Percentiles rank a stretch among this genome's conserved stretches.
Evolutionary conservation across 1,140 invertebrate species (phyloP).

Genomic region (Cydia splendana): DNA sequence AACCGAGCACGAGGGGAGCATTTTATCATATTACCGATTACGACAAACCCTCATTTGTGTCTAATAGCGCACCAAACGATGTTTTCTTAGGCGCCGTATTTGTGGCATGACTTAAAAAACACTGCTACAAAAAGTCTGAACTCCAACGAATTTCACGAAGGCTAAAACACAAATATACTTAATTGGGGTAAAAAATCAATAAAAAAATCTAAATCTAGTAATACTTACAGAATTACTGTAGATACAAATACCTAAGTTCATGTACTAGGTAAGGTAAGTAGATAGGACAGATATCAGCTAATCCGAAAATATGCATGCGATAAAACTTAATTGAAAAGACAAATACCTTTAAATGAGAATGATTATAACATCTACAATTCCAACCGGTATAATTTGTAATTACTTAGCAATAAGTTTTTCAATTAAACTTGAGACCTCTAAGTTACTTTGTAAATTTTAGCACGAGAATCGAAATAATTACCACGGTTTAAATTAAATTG

Average conservation of each 20-base stretch:
- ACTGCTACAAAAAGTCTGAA: background rate
- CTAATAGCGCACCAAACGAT: slow-evolving; percentile 43
- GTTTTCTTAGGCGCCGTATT: background rate
- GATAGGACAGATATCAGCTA: no score
- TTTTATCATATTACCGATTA: slow-evolving; percentile 59
- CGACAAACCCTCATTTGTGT: slow-evolving; percentile 39
- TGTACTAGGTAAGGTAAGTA: no score
- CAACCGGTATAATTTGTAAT: slow-evolving; percentile 7
- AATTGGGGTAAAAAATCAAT: no score
- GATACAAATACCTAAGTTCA: no score
- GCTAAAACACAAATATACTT: no score
- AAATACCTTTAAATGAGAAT: no score
- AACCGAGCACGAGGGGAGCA: slow-evolving; percentile 36
- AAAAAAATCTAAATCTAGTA: no score
- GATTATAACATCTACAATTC: background rate
- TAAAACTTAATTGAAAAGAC: no score
- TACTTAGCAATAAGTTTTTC: slow-evolving; percentile 19
- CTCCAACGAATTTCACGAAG: no score
- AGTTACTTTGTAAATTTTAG: background rate
- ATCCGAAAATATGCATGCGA: no score
- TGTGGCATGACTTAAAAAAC: background rate
- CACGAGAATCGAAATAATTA: background rate
- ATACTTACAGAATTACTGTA: no score
- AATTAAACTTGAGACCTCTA: slow-evolving; percentile 3
- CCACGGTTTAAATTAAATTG: background rate